phyloP scores from a whole-genome alignment of 2,888 invertebrate genomes.

The Acanthosoma haemorrhoidale region DNA sequence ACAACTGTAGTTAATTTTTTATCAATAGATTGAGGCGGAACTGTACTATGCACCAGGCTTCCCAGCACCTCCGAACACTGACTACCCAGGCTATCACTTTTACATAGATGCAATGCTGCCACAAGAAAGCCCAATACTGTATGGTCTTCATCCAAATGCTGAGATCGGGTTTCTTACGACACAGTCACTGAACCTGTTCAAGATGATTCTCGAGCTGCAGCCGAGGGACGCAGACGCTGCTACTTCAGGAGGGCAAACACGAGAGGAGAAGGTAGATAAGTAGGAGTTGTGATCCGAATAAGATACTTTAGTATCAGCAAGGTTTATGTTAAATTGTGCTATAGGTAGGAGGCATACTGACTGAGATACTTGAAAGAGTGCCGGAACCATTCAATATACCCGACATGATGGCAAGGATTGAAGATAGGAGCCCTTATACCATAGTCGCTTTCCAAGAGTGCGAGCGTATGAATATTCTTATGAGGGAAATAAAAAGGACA shows the following conservation, averaged over 20 bases:
- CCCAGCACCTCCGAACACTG: conserved; percentile 78
- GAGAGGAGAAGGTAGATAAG: conserved; percentile 68
- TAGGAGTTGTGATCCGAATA: not conserved
- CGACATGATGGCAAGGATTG: conserved; percentile 79
- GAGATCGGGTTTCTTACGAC: conserved; percentile 90
- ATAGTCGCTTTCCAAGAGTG: conserved; percentile 92
- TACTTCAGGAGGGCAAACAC: conserved; percentile 62
- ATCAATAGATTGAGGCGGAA: conserved; percentile 71
- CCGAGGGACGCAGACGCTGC: conserved; percentile 72
- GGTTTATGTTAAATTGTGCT: not conserved
- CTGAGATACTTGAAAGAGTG: conserved; percentile 81
- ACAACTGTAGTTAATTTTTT: too few relatives aligned
- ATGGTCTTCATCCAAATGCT: conserved; percentile 90
- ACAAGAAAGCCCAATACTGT: conserved; percentile 80
- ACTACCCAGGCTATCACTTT: conserved; percentile 77
- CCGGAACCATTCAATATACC: conserved; percentile 81
- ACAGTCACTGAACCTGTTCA: conserved; percentile 77
- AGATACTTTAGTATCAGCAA: not conserved
- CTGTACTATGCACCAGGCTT: conserved; percentile 76
- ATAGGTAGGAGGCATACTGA: conserved; percentile 67
- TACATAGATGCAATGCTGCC: conserved; percentile 85
- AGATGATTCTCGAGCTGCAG: conserved; percentile 82
- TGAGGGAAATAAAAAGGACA: conserved; percentile 72
- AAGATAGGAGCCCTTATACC: conserved; percentile 84
- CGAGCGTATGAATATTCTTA: conserved; percentile 87